Base-by-base conservation (phyloP, 2,888 invertebrate species). In the Ectropis crepuscularia region DNA sequence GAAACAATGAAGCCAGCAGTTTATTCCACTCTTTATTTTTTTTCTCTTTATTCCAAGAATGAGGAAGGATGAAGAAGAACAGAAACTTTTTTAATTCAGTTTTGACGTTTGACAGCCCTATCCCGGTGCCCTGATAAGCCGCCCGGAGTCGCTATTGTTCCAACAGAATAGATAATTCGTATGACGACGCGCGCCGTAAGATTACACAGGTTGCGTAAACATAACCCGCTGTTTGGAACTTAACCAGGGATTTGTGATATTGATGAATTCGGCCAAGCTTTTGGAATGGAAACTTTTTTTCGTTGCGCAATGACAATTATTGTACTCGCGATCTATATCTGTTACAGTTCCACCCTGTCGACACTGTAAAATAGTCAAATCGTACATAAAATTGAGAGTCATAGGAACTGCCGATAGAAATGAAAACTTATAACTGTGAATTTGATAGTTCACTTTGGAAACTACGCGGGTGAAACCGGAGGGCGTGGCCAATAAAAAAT, bases 101-200 rank as follows among this genome's bases (percentile, higher is more conserved):
- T 41, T 41, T 41, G 8, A 41, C 41, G 9, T 6, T 7, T 12
- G 53, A 6, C 64, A 64, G 39, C 64, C 64, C 64, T 64, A 60
- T n/a, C 8, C 12, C 7, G n/a, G 38, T 10, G 8, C 48, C 16
- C 59, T 68, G 73, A 74, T 75, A 80, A 81, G 77, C 74, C 68
- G 54, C 16, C 46, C 72, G 66, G 61, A 61, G 61, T 77, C 69
- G 71, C 76, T 81, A 83, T 82, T 83, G 84, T 83, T 79, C 74
- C 74, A 77, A 81, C 78, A 77, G 80, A 83, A 83, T 82, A 81
- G 80, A 83, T 84, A 82, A 83, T 83, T 79, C 78, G 81, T 75
- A 73, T 71, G 80, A 76, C 80, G 74, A 67, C 74, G 68, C 62
- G 57, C 65, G n/a, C 5, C 55, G 62, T 70, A 42, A 62, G 79